A percentile compares a stretch with the other conserved stretches of the same genome.
Conservation (phyloP, 2,113 vertebrate species). For the Rallus limicola region DNA sequence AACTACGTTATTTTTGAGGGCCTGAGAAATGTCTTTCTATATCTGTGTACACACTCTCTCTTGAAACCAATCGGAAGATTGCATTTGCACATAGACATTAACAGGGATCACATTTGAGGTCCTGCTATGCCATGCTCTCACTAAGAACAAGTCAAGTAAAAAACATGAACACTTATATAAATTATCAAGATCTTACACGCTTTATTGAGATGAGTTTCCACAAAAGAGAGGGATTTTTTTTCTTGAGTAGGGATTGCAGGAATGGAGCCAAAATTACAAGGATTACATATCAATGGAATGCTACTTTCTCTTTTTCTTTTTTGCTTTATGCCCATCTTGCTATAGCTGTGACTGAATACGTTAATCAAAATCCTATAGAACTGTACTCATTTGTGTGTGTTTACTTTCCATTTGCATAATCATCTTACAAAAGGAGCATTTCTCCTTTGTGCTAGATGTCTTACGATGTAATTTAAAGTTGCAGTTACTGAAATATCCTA, state of each 20-base stretch:
- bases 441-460: not conserved
- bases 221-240: not conserved
- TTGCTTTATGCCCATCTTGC: not conserved
- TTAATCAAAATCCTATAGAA: slow-evolving; percentile 48
- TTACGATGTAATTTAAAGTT: slow-evolving; percentile 3
- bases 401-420: slow-evolving; percentile 40
- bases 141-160: not conserved
- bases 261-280: not conserved
- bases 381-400: slow-evolving; percentile 8
- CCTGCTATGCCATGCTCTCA: not conserved
- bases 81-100: not conserved
- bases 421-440: slow-evolving; percentile 11
- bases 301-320: not conserved
- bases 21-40: not conserved
- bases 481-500: not conserved
- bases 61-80: not conserved
- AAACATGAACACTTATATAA: not conserved
- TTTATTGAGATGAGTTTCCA: slow-evolving; percentile 30
- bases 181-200: not conserved
- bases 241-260: not conserved
- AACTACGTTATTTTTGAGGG: not conserved
- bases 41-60: accelerated
- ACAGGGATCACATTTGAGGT: not conserved
- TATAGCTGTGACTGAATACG: not conserved
- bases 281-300: not conserved